phyloP scores from a whole-genome alignment of 2,113 vertebrate genomes.

The Ceyx melanurus region DNA sequence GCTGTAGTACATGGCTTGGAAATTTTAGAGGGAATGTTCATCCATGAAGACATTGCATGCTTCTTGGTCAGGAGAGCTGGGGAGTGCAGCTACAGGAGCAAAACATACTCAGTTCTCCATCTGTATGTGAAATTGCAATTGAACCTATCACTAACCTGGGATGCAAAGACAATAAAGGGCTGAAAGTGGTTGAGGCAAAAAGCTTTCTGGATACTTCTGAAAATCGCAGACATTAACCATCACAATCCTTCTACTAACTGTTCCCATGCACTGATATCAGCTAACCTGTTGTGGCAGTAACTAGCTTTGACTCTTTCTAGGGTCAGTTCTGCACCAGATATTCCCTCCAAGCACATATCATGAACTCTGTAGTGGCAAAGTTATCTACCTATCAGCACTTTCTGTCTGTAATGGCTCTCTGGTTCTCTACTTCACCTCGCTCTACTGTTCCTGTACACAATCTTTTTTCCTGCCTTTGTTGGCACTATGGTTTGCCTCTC shows the following conservation, averaged over 20 bases:
- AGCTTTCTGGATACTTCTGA: neutral
- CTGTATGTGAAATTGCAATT: neutral
- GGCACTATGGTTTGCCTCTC: neutral
- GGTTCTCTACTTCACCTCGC: neutral
- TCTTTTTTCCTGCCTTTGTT: neutral
- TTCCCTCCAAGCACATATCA: neutral
- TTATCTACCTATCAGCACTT: conserved; percentile 14
- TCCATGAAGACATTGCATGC: neutral
- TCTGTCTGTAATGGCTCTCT: neutral
- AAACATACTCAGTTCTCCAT: neutral
- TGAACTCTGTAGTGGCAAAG: neutral
- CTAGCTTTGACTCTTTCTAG: neutral
- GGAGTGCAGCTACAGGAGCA: neutral
- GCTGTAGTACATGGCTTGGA: neutral
- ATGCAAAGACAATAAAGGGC: neutral
- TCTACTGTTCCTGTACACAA: neutral
- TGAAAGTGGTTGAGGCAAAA: neutral
- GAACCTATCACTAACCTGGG: neutral
- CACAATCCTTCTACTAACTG: neutral
- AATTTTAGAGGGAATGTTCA: neutral
- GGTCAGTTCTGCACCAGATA: neutral
- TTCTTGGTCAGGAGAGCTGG: neutral
- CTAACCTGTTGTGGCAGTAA: neutral
- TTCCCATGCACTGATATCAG: neutral
- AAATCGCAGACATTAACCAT: neutral